phyloP scores from a whole-genome alignment of 1,140 invertebrate species.

The Listronotus oregonensis region DNA sequence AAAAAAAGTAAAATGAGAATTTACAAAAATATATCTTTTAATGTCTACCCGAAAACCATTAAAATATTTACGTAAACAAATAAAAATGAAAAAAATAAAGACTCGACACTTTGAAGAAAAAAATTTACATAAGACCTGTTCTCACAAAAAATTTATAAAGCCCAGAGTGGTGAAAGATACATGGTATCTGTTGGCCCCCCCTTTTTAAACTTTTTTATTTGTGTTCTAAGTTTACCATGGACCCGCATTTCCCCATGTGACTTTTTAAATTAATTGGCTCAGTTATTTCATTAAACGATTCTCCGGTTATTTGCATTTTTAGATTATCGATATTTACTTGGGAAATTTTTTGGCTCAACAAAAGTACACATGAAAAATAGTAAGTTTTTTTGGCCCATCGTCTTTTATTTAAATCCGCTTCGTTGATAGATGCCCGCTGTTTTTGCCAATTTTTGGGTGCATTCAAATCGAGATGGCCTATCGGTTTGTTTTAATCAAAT shows the following conservation, averaged over 20 bases:
- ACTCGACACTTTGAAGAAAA: slow-evolving; percentile 26
- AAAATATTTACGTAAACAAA: slow-evolving; percentile 29
- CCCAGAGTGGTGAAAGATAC: slow-evolving; percentile 32
- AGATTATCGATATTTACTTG: slow-evolving; percentile 41
- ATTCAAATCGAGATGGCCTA: slow-evolving; percentile 43
- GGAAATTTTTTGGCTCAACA: slow-evolving; percentile 42
- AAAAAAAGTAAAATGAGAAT: too few species aligned
- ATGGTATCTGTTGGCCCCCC: slow-evolving; percentile 39
- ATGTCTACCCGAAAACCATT: slow-evolving; percentile 15
- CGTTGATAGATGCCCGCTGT: slow-evolving; percentile 46
- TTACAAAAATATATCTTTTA: slow-evolving; percentile 17
- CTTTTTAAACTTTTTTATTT: slow-evolving; percentile 35
- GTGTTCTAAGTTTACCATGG: slow-evolving; percentile 42
- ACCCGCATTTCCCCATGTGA: slow-evolving; percentile 27
- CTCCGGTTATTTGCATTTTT: slow-evolving; percentile 41
- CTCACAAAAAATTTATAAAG: slow-evolving; percentile 34
- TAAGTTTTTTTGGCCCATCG: slow-evolving; percentile 31
- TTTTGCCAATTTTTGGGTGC: slow-evolving; percentile 38
- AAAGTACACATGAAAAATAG: slow-evolving; percentile 36
- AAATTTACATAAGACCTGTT: slow-evolving; percentile 32
- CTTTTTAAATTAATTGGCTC: slow-evolving; percentile 39
- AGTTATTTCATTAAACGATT: slow-evolving; percentile 34
- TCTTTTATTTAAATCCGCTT: slow-evolving; percentile 44
- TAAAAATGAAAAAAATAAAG: slow-evolving; percentile 3
- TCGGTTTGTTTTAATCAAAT: slow-evolving; percentile 43